Evolutionary conservation across 2,113 vertebrate species (phyloP), one percentile per base, ranked within the genome.

Genomic region (Bubo blakistoni): DNA sequence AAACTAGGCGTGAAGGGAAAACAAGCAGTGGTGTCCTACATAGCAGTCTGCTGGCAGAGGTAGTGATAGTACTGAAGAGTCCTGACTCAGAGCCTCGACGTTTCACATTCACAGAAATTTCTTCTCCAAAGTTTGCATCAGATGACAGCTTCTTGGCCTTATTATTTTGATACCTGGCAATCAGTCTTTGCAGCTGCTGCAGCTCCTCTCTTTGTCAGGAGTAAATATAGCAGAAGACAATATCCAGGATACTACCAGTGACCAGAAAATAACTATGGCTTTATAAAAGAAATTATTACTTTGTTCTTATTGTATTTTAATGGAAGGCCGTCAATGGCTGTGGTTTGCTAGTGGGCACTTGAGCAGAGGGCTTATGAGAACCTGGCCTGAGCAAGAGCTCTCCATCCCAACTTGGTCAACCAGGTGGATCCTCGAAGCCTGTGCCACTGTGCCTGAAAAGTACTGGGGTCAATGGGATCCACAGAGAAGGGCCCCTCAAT

Each of bases 71-170:
- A 70, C 67, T 9, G 54, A 74, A 27, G 63, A 86, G 73, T 36
- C 73, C 91, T 70, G 55, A 92, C 86, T 86, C 77, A 73, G 7
- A 76, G 67, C 61, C 84, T 55, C 3, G 0, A 27, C 0, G 10
- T n/a, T 63, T 38, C 3, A 0, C 61, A 26, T 70, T 9, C 81
- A 84, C 30, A 59, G 81, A 77, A 70, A 87, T 58, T 42, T 59
- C 89, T 74, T 86, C 88, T 86, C 93, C 83, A 44, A 96, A 74
- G 61, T 88, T 92, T 86, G 58, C 72, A 88, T 46, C 89, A 73
- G 42, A 21, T 71, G 36, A 47, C 46, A 85, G 71, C 36, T 90
- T 88, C 69, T 69, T 30, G 36, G 34, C 73, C 30, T 77, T 73
- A 57, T 32, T 71, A 40, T 93, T 82, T 77, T 3, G 1, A 51